phyloP scores from a whole-genome alignment of 2,113 vertebrate genomes.

The Gila orcuttii region DNA sequence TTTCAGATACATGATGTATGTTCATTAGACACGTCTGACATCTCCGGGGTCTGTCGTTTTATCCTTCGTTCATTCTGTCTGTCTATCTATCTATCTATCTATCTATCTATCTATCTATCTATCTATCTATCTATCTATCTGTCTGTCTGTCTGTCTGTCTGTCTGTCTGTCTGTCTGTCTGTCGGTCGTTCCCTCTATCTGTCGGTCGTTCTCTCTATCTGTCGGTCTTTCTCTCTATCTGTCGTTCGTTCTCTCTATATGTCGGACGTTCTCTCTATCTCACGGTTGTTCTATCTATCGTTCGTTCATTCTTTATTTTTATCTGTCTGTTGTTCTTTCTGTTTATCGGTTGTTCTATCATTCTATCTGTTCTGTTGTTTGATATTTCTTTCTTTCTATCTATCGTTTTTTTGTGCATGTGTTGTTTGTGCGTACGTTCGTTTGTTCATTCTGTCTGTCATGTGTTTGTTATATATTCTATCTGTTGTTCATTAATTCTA shows the following conservation, averaged over 20 bases:
- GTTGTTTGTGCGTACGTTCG: too few relatives aligned
- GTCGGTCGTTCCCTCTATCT: not conserved
- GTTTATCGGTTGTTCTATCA: too few relatives aligned
- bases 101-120: not conserved
- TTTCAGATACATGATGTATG: not conserved
- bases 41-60: too few relatives aligned
- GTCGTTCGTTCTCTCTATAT: not conserved
- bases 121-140: not conserved
- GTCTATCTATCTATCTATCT: not conserved
- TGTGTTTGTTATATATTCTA: not conserved
- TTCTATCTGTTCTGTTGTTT: too few relatives aligned
- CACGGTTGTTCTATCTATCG: not conserved
- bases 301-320: too few relatives aligned
- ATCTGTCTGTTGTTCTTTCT: too few relatives aligned
- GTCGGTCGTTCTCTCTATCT: not conserved
- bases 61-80: too few relatives aligned
- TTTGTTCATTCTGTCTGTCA: not conserved
- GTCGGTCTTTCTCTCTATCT: not conserved
- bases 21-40: not conserved
- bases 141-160: not conserved
- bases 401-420: too few relatives aligned
- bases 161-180: not conserved
- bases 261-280: not conserved
- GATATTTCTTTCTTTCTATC: not conserved
- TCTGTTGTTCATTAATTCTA: not conserved